Percentiles rank a stretch among this genome's conserved stretches.
These are phyloP conservation scores for Cercopithecus mona DNA, from an alignment of 2,113 vertebrate species.

Conservation along the genomic window DNA sequence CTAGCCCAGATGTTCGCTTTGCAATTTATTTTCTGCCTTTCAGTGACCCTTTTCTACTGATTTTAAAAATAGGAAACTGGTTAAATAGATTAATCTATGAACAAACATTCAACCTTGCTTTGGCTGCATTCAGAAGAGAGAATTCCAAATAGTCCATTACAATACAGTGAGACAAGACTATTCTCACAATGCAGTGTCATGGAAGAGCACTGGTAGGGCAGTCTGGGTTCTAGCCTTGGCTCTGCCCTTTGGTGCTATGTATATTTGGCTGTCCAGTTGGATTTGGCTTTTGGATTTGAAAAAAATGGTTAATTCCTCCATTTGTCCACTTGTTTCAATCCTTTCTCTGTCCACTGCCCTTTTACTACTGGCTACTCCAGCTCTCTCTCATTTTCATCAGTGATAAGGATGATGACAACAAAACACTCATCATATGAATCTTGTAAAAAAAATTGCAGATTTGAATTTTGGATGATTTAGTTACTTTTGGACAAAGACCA, in stretches of 20 bases:
- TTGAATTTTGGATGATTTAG: constrained; percentile 9
- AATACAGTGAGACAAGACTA: not conserved
- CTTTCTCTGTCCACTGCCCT: not conserved
- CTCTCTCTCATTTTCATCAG: not conserved
- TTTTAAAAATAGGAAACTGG: too few relatives aligned
- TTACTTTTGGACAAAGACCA: not conserved
- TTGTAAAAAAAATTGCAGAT: not conserved
- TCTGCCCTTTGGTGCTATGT: not conserved
- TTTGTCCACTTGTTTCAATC: not conserved
- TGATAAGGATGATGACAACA: not conserved
- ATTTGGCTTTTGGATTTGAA: not conserved
- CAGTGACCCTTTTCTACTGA: not conserved
- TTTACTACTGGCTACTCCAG: not conserved
- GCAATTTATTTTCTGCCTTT: not conserved
- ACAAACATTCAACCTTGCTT: too few relatives aligned
- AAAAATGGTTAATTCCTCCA: not conserved
- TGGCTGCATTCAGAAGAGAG: not conserved
- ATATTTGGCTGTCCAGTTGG: not conserved
- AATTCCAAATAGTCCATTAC: constrained; percentile 15
- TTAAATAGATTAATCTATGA: too few relatives aligned
- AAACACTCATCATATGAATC: not conserved
- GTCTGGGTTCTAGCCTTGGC: not conserved
- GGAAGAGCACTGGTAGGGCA: not conserved
- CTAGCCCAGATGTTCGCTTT: not conserved
- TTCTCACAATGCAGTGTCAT: not conserved